Base-by-base conservation (phyloP, 2,888 invertebrate species). In the Protodeltote pygarga region DNA sequence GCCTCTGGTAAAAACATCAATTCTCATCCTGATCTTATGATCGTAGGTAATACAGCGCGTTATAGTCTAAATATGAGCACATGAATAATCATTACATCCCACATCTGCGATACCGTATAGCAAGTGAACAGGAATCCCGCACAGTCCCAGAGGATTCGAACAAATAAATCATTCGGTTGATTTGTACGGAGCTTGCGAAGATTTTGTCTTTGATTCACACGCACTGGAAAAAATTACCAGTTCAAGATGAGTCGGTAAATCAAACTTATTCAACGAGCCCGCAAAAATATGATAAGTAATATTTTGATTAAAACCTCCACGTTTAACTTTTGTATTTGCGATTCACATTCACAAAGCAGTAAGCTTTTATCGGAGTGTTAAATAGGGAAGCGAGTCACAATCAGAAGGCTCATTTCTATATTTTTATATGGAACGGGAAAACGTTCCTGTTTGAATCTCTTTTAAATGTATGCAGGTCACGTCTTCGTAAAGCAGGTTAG, bases 391-490 rank as follows among this genome's bases (percentile, higher is more conserved):
- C 32, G 34, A 53, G 49, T 35, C 29, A 45, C 44, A 47, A 44
- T 58, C 32, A 10, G n/a, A 35, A 9, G 31, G 13, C 59, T 39
- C 38, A 45, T 50, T 65, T 38, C 48, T 52, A 49, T 65, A 40
- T 63, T 65, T 65, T 63, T 51, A 29, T 42, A 31, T 31, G 35
- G 17, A 44, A 37, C 25, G 27, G 31, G 3, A 55, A 65, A 65
- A 33, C 61, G 48, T 57, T 70, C 57, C 49, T 38, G 32, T 40
- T 55, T 47, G 50, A 60, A 63, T 73, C 58, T 66, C 59, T 73
- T 68, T 75, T 72, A 71, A 77, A 76, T 73, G 44, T 79, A 85
- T 84, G 79, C 83, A 74, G 81, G 81, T 74, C 83, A 79, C 79
- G 75, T 80, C 73, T 71, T 66, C 73, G 64, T 71, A 71, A 79